Base-by-base conservation (phyloP, 37 sponge, comb jelly and placozoan genomes). In the Diacarnus erythraeanus region DNA sequence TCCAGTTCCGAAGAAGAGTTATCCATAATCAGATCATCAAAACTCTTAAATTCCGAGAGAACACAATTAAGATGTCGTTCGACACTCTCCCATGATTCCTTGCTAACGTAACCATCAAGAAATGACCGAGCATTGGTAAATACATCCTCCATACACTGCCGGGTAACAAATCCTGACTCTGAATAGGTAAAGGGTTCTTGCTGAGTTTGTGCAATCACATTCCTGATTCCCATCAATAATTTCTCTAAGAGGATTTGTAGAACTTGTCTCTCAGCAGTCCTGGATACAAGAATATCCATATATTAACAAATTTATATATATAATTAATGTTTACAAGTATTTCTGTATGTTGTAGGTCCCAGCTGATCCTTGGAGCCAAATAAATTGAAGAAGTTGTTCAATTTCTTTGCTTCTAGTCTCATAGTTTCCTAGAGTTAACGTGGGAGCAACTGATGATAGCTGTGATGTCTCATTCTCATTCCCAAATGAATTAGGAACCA, bases 351-450 rank as follows among this genome's bases (percentile, higher is more conserved):
- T 51, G 54, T 34, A 77, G 34, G 33, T n/a, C 3, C 36, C 27
- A 26, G 79, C 59, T 17, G 42, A 54, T 8, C 79, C 85, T 77
- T 71, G 30, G 17, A 85, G 63, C 78, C 85, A 85, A 40, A 85
- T 39, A 38, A 33, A 42, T 12, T 77, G 79, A 9, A 85, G 64
- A 59, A 85, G 36, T 23, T 21, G 29, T 3, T 42, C 33, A 20
- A 85, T 39, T 51, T 85, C 71, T 20, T 59, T 38, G 23, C 38
- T 58, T 31, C 69, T 85, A 2, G 23, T 31, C 25, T 44, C 71
- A 35, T 72, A 59, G 35, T 60, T 72, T 10, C 79, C 72, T 59
- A 85, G 27, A 27, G 70, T 60, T 9, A 81, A 27, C 20, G 35
- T 12, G 17, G 71, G 43, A 4, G 71, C 2, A 43, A 40, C 26